Conservation (phyloP, 1,140 invertebrate genomes). For the Trichomalopsis sarcophagae region DNA sequence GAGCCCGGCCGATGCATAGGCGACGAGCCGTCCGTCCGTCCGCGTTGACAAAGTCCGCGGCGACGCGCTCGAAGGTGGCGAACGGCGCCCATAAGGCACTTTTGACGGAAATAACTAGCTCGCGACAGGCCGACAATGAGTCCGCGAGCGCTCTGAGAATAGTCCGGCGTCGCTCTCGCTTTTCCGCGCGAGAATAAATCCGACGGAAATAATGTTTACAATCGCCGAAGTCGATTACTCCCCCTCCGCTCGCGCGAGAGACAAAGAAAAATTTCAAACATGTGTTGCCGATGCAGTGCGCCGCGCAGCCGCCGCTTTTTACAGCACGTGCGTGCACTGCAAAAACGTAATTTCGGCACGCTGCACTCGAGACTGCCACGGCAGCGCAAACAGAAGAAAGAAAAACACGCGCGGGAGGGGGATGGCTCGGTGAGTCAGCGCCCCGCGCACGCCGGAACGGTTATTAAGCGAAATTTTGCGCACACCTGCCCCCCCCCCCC, state of each 20-base stretch:
- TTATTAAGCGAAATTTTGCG: conserved; percentile 63
- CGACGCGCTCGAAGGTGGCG: neutral
- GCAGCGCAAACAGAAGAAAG: conserved; percentile 8
- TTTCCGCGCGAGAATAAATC: conserved; percentile 33
- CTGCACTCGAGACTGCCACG: neutral
- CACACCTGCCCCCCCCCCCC: conserved; percentile 58
- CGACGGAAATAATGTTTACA: conserved; percentile 27
- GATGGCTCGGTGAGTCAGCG: conserved; percentile 35
- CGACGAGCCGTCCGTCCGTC: neutral
- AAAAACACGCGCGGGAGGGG: conserved; percentile 2
- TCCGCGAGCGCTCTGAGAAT: conserved; percentile 64
- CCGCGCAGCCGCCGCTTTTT: neutral
- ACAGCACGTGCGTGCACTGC: conserved; percentile 10
- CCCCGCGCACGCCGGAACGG: conserved; percentile 43
- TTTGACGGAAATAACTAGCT: conserved; percentile 72
- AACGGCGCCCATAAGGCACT: conserved; percentile 65
- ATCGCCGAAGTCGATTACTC: neutral
- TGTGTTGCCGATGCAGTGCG: neutral
- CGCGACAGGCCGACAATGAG: conserved; percentile 68
- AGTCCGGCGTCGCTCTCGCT: conserved; percentile 52
- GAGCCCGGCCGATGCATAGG: conserved; percentile 47
- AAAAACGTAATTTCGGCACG: conserved; percentile 13
- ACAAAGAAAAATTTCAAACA: conserved; percentile 24
- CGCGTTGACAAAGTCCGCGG: neutral
- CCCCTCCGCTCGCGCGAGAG: neutral